These are phyloP conservation scores for Philypnodon macrostomus DNA, from an alignment of 2,797 vertebrate species.

Conservation along the genomic window DNA sequence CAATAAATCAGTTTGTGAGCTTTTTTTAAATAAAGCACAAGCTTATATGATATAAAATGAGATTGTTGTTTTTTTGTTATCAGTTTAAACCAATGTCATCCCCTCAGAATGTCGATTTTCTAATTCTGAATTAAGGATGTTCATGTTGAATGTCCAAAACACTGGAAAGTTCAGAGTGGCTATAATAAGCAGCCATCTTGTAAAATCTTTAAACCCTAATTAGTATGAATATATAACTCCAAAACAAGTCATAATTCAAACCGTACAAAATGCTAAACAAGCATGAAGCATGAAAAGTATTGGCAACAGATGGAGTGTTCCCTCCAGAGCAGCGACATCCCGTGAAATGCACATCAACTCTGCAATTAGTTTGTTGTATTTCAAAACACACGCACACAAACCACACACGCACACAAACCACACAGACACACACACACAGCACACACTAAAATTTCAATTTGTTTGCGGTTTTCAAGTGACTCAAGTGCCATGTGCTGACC, in stretches of 20 bases:
- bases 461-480: slow-evolving; percentile 48
- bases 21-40: too few species aligned
- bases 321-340: slow-evolving; percentile 39
- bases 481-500: slow-evolving; percentile 68
- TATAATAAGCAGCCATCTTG: not conserved
- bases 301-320: slow-evolving; percentile 68
- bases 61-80: too few species aligned
- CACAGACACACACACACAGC: slow-evolving; percentile 11
- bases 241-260: slow-evolving; percentile 40
- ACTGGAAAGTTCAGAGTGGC: not conserved
- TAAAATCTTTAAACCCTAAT: slow-evolving; percentile 15
- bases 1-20: too few species aligned
- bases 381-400: slow-evolving; percentile 17
- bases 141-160: not conserved
- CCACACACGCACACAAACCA: slow-evolving; percentile 15
- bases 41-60: too few species aligned
- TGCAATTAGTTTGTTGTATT: slow-evolving; percentile 53
- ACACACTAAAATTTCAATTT: slow-evolving; percentile 29
- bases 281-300: slow-evolving; percentile 59
- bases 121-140: not conserved
- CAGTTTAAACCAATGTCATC: too few species aligned
- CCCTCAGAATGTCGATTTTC: not conserved
- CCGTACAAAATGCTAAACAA: slow-evolving; percentile 45
- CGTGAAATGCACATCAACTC: slow-evolving; percentile 56
- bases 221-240: slow-evolving; percentile 32